Conservation (phyloP, 2,888 invertebrate genomes). For the Margaritifera margaritifera region DNA sequence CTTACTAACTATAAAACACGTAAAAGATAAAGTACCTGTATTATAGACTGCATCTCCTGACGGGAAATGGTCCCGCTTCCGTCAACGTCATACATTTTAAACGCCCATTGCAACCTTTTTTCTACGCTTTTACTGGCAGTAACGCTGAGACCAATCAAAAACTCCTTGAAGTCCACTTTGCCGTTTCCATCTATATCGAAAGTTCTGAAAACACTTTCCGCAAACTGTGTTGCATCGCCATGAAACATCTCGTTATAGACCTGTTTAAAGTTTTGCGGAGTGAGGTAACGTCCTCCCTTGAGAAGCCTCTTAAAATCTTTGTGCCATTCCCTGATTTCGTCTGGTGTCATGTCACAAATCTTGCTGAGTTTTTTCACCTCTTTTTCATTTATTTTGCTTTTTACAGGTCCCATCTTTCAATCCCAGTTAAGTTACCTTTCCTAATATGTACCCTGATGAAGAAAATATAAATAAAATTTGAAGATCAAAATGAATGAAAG, state of each 20-base stretch:
- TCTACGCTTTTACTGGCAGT: conserved; percentile 21
- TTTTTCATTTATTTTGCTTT: no score
- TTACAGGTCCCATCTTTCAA: no score
- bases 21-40: conserved; percentile 21
- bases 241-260: conserved; percentile 23
- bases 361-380: no score
- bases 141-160: conserved; percentile 31
- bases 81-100: conserved; percentile 30
- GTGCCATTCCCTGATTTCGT: conserved; percentile 24
- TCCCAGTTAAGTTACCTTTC: no score
- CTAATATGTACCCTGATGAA: no score
- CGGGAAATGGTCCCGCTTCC: conserved; percentile 19
- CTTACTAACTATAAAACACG: background rate
- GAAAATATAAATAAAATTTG: no score
- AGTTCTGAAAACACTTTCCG: conserved; percentile 33
- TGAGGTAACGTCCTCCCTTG: conserved; percentile 14
- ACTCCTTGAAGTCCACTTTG: conserved; percentile 38
- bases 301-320: conserved; percentile 17
- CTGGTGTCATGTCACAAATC: conserved; percentile 3
- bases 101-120: conserved; percentile 32
- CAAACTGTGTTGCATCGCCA: conserved; percentile 28
- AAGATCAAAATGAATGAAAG: no score
- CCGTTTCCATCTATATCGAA: conserved; percentile 37
- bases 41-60: conserved; percentile 27
- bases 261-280: conserved; percentile 24